These are phyloP conservation scores for Theonella swinhoei DNA, from an alignment of 37 sponge, comb jelly and placozoan species.

Conservation along the genomic window DNA sequence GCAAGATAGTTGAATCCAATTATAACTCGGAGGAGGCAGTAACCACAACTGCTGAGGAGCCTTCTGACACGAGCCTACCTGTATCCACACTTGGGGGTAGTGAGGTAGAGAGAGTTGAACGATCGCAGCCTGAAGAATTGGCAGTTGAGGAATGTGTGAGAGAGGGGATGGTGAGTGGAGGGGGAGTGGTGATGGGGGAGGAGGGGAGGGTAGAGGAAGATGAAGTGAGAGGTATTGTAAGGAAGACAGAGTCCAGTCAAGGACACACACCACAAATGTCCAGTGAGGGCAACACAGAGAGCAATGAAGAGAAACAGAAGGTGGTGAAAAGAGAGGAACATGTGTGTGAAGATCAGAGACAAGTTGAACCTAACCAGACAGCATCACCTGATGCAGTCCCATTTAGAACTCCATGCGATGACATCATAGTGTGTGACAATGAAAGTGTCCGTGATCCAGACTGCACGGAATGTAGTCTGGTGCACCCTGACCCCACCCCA, in stretches of 20 bases:
- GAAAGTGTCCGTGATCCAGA: slow-evolving; percentile 40
- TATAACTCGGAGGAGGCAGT: slow-evolving; percentile 17
- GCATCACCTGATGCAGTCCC: no score
- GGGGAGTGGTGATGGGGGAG: not conserved
- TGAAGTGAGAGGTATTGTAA: not conserved
- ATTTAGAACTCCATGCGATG: no score
- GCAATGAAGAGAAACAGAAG: not conserved
- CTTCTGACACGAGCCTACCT: not conserved
- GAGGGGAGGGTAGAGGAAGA: not conserved
- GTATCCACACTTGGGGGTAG: not conserved
- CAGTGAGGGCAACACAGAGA: no score
- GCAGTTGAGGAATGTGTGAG: no score
- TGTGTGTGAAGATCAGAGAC: not conserved
- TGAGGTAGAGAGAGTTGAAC: not conserved
- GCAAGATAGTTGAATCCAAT: slow-evolving; percentile 27
- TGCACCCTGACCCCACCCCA: slow-evolving; percentile 73
- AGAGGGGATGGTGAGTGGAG: not conserved
- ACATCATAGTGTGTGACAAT: not conserved
- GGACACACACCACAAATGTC: not conserved
- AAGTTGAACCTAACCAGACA: no score
- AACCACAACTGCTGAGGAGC: not conserved
- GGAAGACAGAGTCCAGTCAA: not conserved
- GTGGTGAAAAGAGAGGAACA: not conserved
- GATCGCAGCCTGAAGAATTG: not conserved
- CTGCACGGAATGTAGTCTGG: slow-evolving; percentile 75